Evolutionary conservation across 2,888 invertebrate genomes (phyloP).

Genomic region (Uropetala carovei): DNA sequence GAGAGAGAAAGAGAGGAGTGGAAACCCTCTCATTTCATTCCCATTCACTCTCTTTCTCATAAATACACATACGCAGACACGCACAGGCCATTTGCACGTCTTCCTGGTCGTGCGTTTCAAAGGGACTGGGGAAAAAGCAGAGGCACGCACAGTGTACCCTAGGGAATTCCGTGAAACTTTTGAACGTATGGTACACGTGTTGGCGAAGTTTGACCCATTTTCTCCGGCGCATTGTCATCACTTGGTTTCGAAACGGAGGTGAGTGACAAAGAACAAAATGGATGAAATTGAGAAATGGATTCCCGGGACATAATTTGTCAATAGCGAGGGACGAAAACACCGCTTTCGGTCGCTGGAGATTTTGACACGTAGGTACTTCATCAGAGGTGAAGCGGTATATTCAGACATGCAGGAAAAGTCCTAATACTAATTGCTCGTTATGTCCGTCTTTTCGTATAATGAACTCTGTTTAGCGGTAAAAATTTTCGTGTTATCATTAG

Average conservation of each 20-base stretch:
- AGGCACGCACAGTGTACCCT: neutral
- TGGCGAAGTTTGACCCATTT: conserved; percentile 54
- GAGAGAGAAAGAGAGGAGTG: too few species aligned
- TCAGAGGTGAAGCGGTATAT: neutral
- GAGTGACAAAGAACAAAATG: conserved; percentile 4
- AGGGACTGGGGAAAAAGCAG: neutral
- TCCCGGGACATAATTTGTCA: conserved; percentile 52
- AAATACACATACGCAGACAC: neutral
- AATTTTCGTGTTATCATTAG: neutral
- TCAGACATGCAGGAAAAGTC: neutral
- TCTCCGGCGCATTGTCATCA: conserved; percentile 41
- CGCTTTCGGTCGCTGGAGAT: neutral
- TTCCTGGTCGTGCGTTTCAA: neutral
- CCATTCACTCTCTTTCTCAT: too few species aligned
- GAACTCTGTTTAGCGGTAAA: neutral
- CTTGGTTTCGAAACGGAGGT: conserved; percentile 18
- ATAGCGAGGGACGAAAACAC: conserved; percentile 30
- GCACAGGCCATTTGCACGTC: neutral
- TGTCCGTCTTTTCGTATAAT: neutral
- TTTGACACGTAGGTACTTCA: neutral
- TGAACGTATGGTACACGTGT: conserved; percentile 51
- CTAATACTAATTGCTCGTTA: neutral
- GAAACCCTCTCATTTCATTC: too few species aligned
- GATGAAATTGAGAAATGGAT: conserved; percentile 54
- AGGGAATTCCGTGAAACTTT: conserved; percentile 3